Percentiles rank a stretch among this genome's conserved stretches.
Evolutionary conservation across 64 coral and sea anemone genomes (phyloP).

Genomic region (Astreopora myriophthalma): DNA sequence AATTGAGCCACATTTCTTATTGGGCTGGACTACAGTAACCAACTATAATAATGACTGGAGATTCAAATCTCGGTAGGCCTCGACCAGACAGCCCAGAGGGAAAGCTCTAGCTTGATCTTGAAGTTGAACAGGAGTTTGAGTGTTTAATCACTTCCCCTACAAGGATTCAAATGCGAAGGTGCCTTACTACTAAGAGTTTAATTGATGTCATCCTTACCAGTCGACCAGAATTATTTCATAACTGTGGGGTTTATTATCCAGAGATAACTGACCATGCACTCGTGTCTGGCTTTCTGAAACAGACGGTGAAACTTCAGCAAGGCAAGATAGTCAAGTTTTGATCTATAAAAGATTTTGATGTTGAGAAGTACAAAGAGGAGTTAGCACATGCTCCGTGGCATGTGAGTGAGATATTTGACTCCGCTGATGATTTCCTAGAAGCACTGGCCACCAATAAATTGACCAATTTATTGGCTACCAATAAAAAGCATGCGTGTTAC

Average conservation of each 20-base stretch:
- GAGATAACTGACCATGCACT: background rate
- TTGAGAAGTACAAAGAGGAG: background rate
- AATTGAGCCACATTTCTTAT: background rate
- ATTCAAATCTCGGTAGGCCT: background rate
- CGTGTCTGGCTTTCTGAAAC: background rate
- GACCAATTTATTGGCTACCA: constrained; percentile 8
- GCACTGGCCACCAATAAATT: background rate
- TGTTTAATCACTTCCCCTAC: background rate
- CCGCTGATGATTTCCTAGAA: background rate
- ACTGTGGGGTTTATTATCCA: background rate
- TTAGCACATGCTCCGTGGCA: constrained; percentile 1
- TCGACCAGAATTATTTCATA: background rate
- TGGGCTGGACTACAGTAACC: background rate
- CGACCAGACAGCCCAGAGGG: background rate
- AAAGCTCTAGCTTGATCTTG: background rate
- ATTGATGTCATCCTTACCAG: background rate
- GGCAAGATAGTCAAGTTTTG: background rate
- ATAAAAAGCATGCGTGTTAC: constrained; percentile 5
- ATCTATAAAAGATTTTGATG: background rate
- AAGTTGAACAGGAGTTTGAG: background rate
- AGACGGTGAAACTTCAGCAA: background rate
- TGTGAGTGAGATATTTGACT: constrained; percentile 15
- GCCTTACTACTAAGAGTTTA: background rate
- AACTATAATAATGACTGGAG: background rate
- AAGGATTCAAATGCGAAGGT: background rate